A percentile compares a stretch with the other conserved stretches of the same genome.
These are phyloP conservation scores for Lynx canadensis DNA, from an alignment of 2,113 vertebrate species.

Conservation along the genomic window DNA sequence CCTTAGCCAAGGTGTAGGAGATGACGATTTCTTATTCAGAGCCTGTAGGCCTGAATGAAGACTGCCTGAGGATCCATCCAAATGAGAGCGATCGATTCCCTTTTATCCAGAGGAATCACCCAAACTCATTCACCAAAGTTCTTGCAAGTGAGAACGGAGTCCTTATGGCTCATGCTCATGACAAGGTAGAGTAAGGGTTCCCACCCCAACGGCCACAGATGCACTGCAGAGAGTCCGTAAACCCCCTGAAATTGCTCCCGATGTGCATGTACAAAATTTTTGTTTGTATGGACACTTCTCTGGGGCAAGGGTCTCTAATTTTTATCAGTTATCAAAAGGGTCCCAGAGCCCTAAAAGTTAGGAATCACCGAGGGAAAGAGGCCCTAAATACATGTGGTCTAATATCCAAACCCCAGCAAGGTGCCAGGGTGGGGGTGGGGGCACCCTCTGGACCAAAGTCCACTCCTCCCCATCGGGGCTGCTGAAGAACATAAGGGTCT, in stretches of 20 bases:
- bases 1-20: neutral
- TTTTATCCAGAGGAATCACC: neutral
- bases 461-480: neutral
- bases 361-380: neutral
- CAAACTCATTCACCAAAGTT: neutral
- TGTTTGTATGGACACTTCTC: neutral
- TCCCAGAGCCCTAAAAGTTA: neutral
- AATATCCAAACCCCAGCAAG: neutral
- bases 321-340: neutral
- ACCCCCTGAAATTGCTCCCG: neutral
- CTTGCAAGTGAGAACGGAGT: neutral
- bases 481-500: neutral
- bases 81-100: rapidly evolving
- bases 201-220: no score
- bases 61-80: rapidly evolving
- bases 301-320: neutral
- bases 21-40: neutral
- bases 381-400: rapidly evolving
- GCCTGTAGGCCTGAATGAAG: neutral
- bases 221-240: neutral
- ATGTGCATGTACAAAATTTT: rapidly evolving
- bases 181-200: rapidly evolving
- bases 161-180: rapidly evolving
- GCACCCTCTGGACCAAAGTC: neutral
- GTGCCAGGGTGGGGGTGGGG: neutral